Evolutionary conservation across 2,888 invertebrate genomes (phyloP).

Genomic region (Eremobia ochroleuca): DNA sequence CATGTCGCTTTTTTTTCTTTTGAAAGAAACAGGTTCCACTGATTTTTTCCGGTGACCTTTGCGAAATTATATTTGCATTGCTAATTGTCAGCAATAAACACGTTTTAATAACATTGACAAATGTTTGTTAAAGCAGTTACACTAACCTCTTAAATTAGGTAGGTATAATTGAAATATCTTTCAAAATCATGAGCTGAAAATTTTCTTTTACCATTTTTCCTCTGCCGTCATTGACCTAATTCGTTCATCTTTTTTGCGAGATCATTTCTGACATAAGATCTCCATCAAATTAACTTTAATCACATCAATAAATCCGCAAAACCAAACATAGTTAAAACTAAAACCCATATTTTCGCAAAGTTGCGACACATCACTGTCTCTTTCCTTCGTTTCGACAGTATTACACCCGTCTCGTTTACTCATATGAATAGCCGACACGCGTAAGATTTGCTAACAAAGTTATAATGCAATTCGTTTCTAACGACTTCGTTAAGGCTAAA

Average conservation of each 20-base stretch:
- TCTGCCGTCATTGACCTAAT: not conserved
- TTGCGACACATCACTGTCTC: conserved; percentile 78
- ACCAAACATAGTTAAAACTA: conserved; percentile 64
- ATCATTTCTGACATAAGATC: not conserved
- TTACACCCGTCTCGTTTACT: conserved; percentile 74
- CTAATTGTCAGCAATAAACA: conserved; percentile 18
- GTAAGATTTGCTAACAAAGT: conserved; percentile 77
- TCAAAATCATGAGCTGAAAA: not conserved
- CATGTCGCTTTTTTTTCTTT: not conserved
- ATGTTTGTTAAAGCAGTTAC: not conserved
- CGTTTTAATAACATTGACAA: conserved; percentile 6
- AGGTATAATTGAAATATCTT: not conserved
- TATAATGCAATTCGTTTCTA: conserved; percentile 83
- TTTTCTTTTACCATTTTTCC: not conserved
- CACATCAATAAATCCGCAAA: conserved; percentile 51
- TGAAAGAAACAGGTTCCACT: not conserved
- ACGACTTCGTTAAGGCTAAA: conserved; percentile 86
- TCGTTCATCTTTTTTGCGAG: not conserved
- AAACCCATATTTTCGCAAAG: conserved; percentile 71
- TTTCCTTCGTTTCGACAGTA: conserved; percentile 27
- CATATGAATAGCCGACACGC: conserved; percentile 72
- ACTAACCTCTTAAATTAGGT: not conserved
- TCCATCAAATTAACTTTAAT: conserved; percentile 31
- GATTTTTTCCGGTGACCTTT: conserved; percentile 41
- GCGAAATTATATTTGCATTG: conserved; percentile 26